Conservation (phyloP, 2,888 invertebrate species). For the Agriopis leucophaearia region DNA sequence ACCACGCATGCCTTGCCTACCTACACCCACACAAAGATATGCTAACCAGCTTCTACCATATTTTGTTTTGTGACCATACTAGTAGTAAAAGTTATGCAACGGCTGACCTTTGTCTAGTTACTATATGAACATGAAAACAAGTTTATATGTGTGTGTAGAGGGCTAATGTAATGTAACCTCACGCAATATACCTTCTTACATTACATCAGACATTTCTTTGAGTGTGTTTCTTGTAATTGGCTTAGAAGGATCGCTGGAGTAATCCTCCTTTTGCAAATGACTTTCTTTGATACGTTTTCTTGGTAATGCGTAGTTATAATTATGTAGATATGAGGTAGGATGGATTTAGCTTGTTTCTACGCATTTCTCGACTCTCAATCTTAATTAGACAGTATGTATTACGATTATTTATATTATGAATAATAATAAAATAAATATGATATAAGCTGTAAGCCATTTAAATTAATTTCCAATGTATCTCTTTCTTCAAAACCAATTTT, state of each 20-base stretch:
- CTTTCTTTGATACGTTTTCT: slow-evolving; percentile 30
- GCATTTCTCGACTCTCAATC: slow-evolving; percentile 13
- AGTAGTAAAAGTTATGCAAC: slow-evolving; percentile 56
- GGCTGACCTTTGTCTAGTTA: slow-evolving; percentile 64
- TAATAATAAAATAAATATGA: too few relatives aligned
- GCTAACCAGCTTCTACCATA: not conserved
- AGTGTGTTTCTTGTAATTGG: slow-evolving; percentile 53
- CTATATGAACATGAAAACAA: slow-evolving; percentile 40
- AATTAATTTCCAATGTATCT: too few relatives aligned
- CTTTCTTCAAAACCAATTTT: too few relatives aligned
- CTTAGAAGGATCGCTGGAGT: slow-evolving; percentile 50
- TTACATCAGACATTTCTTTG: slow-evolving; percentile 45
- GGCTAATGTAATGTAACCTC: slow-evolving; percentile 35
- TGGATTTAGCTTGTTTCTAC: slow-evolving; percentile 8
- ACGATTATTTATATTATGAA: not conserved
- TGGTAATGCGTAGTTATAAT: slow-evolving; percentile 22
- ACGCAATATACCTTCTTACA: slow-evolving; percentile 48
- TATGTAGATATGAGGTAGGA: slow-evolving; percentile 3
- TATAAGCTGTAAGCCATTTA: too few relatives aligned
- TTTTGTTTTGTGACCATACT: too few relatives aligned
- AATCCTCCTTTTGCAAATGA: slow-evolving; percentile 43
- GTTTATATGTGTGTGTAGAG: slow-evolving; percentile 4
- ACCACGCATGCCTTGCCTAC: not conserved
- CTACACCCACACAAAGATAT: slow-evolving; percentile 7
- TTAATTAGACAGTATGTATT: not conserved